Base-by-base conservation (phyloP, 2,113 vertebrate species). In the Alces alces region DNA sequence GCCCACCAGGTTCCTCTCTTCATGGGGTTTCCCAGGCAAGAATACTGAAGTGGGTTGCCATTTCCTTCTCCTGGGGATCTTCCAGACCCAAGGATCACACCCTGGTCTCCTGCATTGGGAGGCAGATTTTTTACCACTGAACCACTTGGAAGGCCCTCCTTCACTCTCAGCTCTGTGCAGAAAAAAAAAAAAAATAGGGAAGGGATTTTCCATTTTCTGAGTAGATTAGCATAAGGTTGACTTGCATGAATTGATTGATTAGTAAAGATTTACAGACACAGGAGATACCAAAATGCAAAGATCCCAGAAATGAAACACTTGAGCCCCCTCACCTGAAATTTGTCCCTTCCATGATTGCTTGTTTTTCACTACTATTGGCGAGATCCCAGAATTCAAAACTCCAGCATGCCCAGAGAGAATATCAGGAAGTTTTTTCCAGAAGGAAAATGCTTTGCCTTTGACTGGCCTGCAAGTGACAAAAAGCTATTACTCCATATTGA, bases 381-480 rank as follows among this genome's bases (percentile, higher is more conserved):
- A 19, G 0, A 78, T 36, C 30, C n/a, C 7, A 30, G 76, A 39
- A 54, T 82, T 3, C 55, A 95, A 50, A 83, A 61, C 1, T 84
- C 93, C 1, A 98, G 98, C 86, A 28, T 89, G 30, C 43, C 97
- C 36, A 94, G 97, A 96, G 90, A 97, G 2, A 98, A 43, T 60
- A 96, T 98, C 86, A 87, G 82, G 52, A 79, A 76, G 28, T 98
- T 97, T 36, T 98, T 98, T 64, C 97, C 97, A 19, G 82, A 70
- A 43, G 76, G 79, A 47, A 98, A 98, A 47, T 98, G 98, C 66
- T 98, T 98, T 87, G 93, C 97, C 25, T 98, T 98, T 85, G 97
- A 98, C 12, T 12, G 91, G 11, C 98, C 98, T 6, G 79, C 91
- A 55, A 76, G 11, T n/a, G 30, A 92, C 25, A 55, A 17, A 47